Percentiles rank a stretch among this genome's conserved stretches.
Conservation (phyloP, 2,797 vertebrate genomes). For the Trachops cirrhosus region DNA sequence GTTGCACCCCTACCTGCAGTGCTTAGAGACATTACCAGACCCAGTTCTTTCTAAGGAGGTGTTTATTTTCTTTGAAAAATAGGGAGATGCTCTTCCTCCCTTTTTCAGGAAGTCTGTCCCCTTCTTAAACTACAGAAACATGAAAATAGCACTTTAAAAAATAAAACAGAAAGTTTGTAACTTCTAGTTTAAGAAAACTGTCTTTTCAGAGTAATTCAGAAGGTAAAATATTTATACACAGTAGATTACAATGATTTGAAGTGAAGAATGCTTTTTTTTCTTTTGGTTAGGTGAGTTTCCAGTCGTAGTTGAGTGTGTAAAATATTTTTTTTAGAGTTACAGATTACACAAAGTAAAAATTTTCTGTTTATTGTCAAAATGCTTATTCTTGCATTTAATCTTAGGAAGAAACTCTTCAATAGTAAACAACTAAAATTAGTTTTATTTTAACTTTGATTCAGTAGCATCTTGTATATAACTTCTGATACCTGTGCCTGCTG, state of each 20-base stretch:
- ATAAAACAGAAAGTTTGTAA: neutral
- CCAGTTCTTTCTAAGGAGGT: neutral
- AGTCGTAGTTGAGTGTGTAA: neutral
- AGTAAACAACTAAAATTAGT: conserved; percentile 11
- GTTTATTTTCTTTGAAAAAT: conserved; percentile 38
- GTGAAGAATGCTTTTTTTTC: neutral
- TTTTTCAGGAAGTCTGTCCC: neutral
- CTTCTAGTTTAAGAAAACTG: neutral
- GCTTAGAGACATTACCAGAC: neutral
- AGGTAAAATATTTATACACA: neutral
- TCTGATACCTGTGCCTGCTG: neutral
- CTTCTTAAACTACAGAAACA: neutral
- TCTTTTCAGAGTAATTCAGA: conserved; percentile 4
- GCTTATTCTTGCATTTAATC: neutral
- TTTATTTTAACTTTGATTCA: conserved; percentile 6
- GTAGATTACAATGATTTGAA: neutral
- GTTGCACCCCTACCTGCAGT: neutral
- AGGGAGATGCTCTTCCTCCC: neutral
- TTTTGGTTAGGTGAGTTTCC: neutral
- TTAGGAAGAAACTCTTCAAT: conserved; percentile 2
- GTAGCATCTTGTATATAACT: neutral
- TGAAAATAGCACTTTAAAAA: neutral
- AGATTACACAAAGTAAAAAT: neutral
- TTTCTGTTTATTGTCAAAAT: conserved; percentile 5
- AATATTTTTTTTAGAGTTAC: conserved; percentile 4